These are phyloP conservation scores for Dione juno DNA, from an alignment of 2,888 invertebrate genomes.

Conservation along the genomic window DNA sequence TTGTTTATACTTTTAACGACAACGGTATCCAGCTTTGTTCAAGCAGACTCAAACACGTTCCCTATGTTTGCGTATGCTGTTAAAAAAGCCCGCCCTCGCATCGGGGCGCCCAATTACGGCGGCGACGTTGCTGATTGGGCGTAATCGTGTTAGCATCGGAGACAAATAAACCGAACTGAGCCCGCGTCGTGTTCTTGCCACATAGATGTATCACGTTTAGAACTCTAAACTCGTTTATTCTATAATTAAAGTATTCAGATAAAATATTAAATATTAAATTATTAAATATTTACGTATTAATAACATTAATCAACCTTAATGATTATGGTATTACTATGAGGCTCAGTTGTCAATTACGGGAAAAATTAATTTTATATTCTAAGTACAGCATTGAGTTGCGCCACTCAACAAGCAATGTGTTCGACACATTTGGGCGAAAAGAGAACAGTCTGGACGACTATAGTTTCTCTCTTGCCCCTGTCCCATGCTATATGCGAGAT, in stretches of 20 bases:
- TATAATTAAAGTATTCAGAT: neutral
- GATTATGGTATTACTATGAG: neutral
- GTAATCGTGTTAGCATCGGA: slow-evolving; percentile 82
- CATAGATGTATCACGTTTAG: neutral
- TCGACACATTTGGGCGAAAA: too few species aligned
- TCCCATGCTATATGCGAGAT: too few species aligned
- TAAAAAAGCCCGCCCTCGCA: slow-evolving; percentile 79
- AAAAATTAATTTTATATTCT: too few species aligned
- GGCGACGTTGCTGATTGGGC: slow-evolving; percentile 80
- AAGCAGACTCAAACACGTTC: slow-evolving; percentile 47
- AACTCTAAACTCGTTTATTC: neutral
- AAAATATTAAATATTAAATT: too few species aligned
- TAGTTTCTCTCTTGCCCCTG: too few species aligned
- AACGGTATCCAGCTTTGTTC: slow-evolving; percentile 37
- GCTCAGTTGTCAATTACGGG: neutral
- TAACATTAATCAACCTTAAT: neutral
- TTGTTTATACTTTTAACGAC: slow-evolving; percentile 25
- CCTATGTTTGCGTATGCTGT: slow-evolving; percentile 75
- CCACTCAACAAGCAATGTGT: too few species aligned
- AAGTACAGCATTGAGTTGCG: too few species aligned
- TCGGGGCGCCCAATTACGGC: slow-evolving; percentile 79
- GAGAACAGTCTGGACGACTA: too few species aligned
- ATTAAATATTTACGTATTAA: neutral
- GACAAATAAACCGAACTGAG: slow-evolving; percentile 58
- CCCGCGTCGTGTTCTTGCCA: slow-evolving; percentile 14